These are phyloP conservation scores for Masnerella sp. DNA, from an alignment of 2,888 invertebrate species.

Conservation along the genomic window DNA sequence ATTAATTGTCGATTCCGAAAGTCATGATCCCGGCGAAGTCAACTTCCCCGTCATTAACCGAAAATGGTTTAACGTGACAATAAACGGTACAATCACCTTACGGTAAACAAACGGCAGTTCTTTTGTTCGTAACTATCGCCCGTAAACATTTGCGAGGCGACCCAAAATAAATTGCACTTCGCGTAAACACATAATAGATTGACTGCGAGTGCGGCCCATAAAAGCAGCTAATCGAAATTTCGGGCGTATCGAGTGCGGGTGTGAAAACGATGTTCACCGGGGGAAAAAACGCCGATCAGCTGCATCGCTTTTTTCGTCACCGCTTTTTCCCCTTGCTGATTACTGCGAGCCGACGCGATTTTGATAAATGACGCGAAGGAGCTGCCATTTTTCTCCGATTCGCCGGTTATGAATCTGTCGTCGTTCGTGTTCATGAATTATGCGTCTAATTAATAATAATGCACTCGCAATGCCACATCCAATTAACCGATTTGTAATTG, in stretches of 20 bases:
- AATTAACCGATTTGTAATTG: slow-evolving; percentile 52
- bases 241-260: slow-evolving; percentile 33
- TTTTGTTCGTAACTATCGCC: slow-evolving; percentile 28
- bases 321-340: too few relatives aligned
- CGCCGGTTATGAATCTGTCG: slow-evolving; percentile 42
- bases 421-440: slow-evolving; percentile 26
- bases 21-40: too few relatives aligned
- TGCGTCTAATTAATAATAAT: slow-evolving; percentile 43
- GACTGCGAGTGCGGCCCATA: slow-evolving; percentile 37
- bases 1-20: too few relatives aligned
- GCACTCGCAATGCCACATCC: slow-evolving; percentile 24
- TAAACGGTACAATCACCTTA: slow-evolving; percentile 28
- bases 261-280: too few relatives aligned
- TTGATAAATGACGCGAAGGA: slow-evolving; percentile 40
- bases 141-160: slow-evolving; percentile 19
- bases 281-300: too few relatives aligned
- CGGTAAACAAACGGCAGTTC: slow-evolving; percentile 19
- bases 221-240: slow-evolving; percentile 44
- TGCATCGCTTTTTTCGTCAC: too few relatives aligned
- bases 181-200: slow-evolving; percentile 42
- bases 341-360: slow-evolving; percentile 27
- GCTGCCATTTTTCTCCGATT: slow-evolving; percentile 36
- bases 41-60: too few relatives aligned
- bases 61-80: too few relatives aligned
- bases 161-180: slow-evolving; percentile 18